A percentile compares a stretch with the other conserved stretches of the same genome.
phyloP scores from a whole-genome alignment of 1,140 invertebrate species.

The Gryllus bimaculatus region DNA sequence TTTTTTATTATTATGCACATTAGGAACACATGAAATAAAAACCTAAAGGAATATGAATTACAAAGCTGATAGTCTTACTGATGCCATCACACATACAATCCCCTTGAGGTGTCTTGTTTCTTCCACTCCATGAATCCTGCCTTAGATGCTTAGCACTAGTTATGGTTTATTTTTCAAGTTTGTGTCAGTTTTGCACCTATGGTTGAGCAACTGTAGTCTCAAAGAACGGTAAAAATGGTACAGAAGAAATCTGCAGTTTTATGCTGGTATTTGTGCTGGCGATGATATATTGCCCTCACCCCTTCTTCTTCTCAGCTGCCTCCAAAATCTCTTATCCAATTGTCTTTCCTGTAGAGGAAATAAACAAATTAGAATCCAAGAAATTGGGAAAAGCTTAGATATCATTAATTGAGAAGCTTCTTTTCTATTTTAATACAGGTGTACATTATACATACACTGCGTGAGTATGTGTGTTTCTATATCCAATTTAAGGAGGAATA shows the following conservation, averaged over 20 bases:
- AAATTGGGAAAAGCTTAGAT: not conserved
- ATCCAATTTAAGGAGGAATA: not conserved
- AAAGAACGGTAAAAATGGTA: not conserved
- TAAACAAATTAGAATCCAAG: too few relatives aligned
- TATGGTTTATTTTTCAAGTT: not conserved
- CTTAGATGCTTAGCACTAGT: not conserved
- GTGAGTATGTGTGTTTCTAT: not conserved
- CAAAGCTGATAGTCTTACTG: not conserved
- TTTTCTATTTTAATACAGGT: not conserved
- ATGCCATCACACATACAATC: not conserved
- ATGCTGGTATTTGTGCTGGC: slow-evolving; percentile 9
- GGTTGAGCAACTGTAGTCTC: not conserved
- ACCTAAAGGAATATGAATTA: not conserved
- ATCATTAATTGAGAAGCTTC: not conserved
- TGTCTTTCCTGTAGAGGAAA: slow-evolving; percentile 38
- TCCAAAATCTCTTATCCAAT: slow-evolving; percentile 42
- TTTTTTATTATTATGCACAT: not conserved
- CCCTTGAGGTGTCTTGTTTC: not conserved
- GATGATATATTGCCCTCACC: slow-evolving; percentile 6
- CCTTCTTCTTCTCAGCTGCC: slow-evolving; percentile 39
- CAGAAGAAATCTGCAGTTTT: not conserved
- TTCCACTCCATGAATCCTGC: not conserved
- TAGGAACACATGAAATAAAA: not conserved
- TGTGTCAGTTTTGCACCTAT: not conserved
- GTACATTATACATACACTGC: not conserved